Evolutionary conservation across 2,888 invertebrate species (phyloP).

Genomic region (Ophion obscuratus): DNA sequence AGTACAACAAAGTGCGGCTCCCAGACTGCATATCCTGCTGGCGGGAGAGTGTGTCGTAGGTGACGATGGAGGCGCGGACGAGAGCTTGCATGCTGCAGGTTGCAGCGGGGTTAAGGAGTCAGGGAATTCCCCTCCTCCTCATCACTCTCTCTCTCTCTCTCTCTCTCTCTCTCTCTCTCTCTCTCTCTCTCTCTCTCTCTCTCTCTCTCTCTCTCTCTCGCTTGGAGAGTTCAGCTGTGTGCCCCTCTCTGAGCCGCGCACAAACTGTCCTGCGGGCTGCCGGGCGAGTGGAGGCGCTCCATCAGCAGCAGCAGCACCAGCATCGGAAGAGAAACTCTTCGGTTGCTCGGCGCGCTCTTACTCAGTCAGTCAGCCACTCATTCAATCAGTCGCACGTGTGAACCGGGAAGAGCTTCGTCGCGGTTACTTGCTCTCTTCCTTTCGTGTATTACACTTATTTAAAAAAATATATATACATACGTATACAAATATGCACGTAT

Average conservation of each 20-base stretch:
- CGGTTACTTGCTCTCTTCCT: slow-evolving; percentile 52
- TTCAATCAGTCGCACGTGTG: slow-evolving; percentile 72
- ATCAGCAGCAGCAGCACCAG: slow-evolving; percentile 59
- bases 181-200: slow-evolving; percentile 46
- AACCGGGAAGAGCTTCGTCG: slow-evolving; percentile 66
- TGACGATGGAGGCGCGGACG: slow-evolving; percentile 42
- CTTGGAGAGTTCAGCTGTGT: slow-evolving; percentile 58
- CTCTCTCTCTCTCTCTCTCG: slow-evolving; percentile 47
- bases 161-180: slow-evolving; percentile 51
- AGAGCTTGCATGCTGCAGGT: slow-evolving; percentile 59
- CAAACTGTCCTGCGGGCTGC: slow-evolving; percentile 75
- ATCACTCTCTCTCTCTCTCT: slow-evolving; percentile 29
- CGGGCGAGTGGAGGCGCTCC: slow-evolving; percentile 67
- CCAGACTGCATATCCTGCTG: slow-evolving; percentile 64
- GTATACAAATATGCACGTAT: slow-evolving; percentile 19
- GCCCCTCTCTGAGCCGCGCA: slow-evolving; percentile 68
- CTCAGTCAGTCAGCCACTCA: slow-evolving; percentile 76
- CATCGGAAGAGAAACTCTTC: slow-evolving; percentile 76
- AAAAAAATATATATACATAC: background rate
- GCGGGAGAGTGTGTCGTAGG: slow-evolving; percentile 47
- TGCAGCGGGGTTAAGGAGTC: slow-evolving; percentile 67
- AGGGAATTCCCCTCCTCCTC: slow-evolving; percentile 65
- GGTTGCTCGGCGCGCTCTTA: slow-evolving; percentile 70
- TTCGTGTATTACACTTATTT: background rate
- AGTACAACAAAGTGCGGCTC: slow-evolving; percentile 35